Percentiles rank a stretch among this genome's conserved stretches.
Evolutionary conservation across 1,140 invertebrate species (phyloP).

Genomic region (Aphelenchoides avenae): DNA sequence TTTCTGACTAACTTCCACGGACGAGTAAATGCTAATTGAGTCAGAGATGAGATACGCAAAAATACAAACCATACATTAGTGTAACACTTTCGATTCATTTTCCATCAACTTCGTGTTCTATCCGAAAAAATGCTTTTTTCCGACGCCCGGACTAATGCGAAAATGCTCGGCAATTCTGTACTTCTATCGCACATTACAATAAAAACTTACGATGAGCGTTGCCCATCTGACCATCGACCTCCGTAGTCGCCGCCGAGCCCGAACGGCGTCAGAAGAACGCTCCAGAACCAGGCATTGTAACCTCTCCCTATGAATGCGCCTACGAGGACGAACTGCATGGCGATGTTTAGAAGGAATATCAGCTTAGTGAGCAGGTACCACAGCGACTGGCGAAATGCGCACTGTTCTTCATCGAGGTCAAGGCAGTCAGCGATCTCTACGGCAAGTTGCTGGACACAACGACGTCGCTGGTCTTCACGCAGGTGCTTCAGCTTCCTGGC

Average conservation of each 20-base stretch:
- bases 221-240: conserved; percentile 7
- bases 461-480: neutral
- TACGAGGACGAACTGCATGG: neutral
- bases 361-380: conserved; percentile 7
- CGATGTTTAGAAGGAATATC: neutral
- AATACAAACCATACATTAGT: too few relatives aligned
- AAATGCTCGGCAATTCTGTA: too few relatives aligned
- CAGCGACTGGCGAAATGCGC: neutral
- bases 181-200: too few relatives aligned
- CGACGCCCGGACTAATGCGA: too few relatives aligned
- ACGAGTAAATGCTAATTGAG: too few relatives aligned
- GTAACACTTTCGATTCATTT: too few relatives aligned
- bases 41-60: too few relatives aligned
- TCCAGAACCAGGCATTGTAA: conserved; percentile 12
- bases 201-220: conserved; percentile 6
- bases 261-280: neutral
- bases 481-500: conserved; percentile 1
- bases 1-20: too few relatives aligned
- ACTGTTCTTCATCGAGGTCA: conserved; percentile 1
- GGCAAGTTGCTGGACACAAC: neutral
- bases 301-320: conserved; percentile 3
- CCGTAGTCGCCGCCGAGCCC: neutral
- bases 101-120: too few relatives aligned
- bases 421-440: conserved; percentile 3
- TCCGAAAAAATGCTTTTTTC: too few relatives aligned